phyloP scores from a whole-genome alignment of 2,797 vertebrate genomes.

The Tapera naevia region DNA sequence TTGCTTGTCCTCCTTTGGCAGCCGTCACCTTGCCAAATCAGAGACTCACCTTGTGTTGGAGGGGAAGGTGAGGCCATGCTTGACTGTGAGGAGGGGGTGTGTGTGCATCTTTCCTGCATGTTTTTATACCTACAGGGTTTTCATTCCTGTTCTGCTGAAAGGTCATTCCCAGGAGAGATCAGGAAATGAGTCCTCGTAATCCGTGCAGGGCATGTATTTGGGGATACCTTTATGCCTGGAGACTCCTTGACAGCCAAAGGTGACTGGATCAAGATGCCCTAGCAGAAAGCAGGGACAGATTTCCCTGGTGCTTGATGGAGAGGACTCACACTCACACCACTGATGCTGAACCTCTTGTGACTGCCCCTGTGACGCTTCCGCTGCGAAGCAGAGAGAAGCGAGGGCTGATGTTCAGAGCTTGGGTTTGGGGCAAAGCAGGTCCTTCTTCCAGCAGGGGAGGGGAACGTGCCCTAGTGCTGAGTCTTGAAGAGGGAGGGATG shows the following conservation, averaged over 20 bases:
- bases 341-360: background rate
- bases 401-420: background rate
- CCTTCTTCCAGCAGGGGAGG: background rate
- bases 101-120: fast-evolving
- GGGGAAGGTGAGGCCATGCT: constrained; percentile 67
- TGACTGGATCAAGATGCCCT: background rate
- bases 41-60: constrained; percentile 77
- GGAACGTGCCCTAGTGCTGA: fast-evolving
- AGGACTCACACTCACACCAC: background rate
- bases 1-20: constrained; percentile 71
- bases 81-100: background rate
- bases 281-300: background rate
- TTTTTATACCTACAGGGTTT: background rate
- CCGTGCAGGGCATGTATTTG: background rate
- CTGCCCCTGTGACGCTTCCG: no score
- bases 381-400: background rate
- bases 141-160: background rate
- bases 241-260: background rate
- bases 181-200: background rate
- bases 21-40: constrained; percentile 70
- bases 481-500: background rate
- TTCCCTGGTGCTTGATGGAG: background rate
- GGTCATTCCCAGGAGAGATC: background rate
- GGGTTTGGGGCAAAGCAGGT: background rate
- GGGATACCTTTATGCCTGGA: background rate